Conservation (phyloP, 2,113 vertebrate species). For the Alethe diademata region DNA sequence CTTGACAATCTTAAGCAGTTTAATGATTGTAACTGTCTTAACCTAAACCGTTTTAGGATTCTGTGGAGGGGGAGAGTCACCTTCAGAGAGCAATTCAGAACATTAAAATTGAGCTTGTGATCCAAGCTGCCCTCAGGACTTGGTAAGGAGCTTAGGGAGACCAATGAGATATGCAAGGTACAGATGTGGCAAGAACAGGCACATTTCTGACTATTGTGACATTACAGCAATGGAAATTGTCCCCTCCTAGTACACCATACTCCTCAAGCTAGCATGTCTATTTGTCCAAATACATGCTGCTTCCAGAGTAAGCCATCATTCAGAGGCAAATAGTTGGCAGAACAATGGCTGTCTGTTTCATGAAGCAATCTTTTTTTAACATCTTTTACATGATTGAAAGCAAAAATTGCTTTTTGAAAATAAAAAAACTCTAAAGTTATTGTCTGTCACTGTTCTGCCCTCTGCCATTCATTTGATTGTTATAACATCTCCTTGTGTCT, state of each 20-base stretch:
- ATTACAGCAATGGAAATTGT: not conserved
- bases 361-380: not conserved
- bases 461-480: not conserved
- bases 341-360: not conserved
- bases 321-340: not conserved
- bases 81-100: not conserved
- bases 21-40: not conserved
- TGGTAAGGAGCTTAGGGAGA: not conserved
- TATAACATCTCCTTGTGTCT: not conserved
- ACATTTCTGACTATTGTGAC: not conserved
- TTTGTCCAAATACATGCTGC: not conserved
- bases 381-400: slow-evolving; percentile 9
- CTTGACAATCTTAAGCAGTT: not conserved
- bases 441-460: not conserved
- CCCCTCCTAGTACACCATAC: not conserved
- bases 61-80: not conserved
- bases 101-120: not conserved
- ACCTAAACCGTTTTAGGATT: not conserved
- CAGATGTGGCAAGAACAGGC: not conserved
- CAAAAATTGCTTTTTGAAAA: slow-evolving; percentile 17
- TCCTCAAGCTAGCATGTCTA: not conserved
- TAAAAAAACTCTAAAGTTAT: slow-evolving; percentile 4
- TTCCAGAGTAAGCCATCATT: not conserved
- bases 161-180: not conserved
- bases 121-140: not conserved